Evolutionary conservation across 2,797 vertebrate genomes (phyloP), one percentile per base, ranked within the genome.

Genomic region (Urocyon cinereoargenteus): DNA sequence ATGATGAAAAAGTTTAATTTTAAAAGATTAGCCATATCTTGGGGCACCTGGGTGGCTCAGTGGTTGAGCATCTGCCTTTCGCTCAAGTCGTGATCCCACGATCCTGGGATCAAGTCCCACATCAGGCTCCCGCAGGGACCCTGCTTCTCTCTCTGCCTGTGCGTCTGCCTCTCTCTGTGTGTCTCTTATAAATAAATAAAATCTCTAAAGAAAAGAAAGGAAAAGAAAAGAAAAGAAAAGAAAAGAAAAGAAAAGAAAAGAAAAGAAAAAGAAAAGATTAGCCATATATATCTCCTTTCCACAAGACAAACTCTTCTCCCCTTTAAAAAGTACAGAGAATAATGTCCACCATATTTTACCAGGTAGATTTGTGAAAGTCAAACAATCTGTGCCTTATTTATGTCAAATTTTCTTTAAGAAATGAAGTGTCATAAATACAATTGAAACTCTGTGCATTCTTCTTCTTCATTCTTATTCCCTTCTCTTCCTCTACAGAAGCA

Each of bases 341-440:
- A 51, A 62, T 18, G 19, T 55, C 31, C n/a, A 19, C 13, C 19
- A 61, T 57, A 12, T 21, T 81, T 72, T 78, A 53, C 14, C 16
- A 83, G 2, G 21, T 3, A 45, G 36, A 72, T 28, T 53, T 66
- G 72, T 40, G 36, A 64, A 57, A 78, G 34, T 49, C 49, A 78
- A 86, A 77, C 36, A 51, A 62, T 57, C 70, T 49, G 22, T 55
- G 28, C 53, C 15, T 0, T 59, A 36, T 31, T 82, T 73, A 49
- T 36, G 62, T 92, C 66, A 90, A 72, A 40, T 57, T 62, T 86
- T 78, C 49, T 70, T 34, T 78, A 86, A 78, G 61, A 51, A 95
- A 66, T 8, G n/a, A 94, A 87, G 77, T 51, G 68, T 36, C 40
- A 28, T 19, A 61, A 86, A 40, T 34, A 59, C 36, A 53, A 21